Conservation (phyloP, 92 coral and sea anemone species). For the Phenganax stokvisi region DNA sequence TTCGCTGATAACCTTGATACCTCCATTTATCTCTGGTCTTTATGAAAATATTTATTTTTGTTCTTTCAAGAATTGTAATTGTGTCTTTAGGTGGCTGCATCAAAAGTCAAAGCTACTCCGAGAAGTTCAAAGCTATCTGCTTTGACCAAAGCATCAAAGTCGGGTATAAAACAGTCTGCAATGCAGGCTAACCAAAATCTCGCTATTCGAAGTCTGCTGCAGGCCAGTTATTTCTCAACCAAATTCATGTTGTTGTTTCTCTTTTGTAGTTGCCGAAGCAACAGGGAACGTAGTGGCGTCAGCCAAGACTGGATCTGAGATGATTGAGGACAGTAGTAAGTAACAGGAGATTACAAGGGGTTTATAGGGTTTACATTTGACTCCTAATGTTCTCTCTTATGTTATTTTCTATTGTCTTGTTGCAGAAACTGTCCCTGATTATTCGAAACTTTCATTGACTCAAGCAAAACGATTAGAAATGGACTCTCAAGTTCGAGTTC, state of each 20-base stretch:
- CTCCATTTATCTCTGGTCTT: too few relatives aligned
- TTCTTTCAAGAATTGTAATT: neutral
- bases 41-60: neutral
- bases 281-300: slow-evolving; percentile 98
- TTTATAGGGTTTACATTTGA: neutral
- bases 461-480: slow-evolving; percentile 91
- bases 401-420: neutral
- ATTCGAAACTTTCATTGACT: slow-evolving; percentile 82
- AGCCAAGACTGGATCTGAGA: slow-evolving; percentile 94
- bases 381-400: neutral
- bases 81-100: slow-evolving; percentile 78
- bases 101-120: slow-evolving; percentile 82
- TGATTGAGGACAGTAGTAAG: slow-evolving; percentile 97
- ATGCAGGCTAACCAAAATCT: neutral
- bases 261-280: slow-evolving; percentile 72
- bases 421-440: slow-evolving; percentile 89
- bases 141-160: slow-evolving; percentile 72
- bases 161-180: slow-evolving; percentile 46
- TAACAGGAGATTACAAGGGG: neutral
- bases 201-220: neutral
- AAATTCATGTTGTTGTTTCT: neutral
- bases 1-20: too few relatives aligned
- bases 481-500: slow-evolving; percentile 97
- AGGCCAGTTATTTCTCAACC: neutral
- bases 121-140: slow-evolving; percentile 63